Evolutionary conservation across 1,140 invertebrate species (phyloP).

Genomic region (Platyscapa corneri): DNA sequence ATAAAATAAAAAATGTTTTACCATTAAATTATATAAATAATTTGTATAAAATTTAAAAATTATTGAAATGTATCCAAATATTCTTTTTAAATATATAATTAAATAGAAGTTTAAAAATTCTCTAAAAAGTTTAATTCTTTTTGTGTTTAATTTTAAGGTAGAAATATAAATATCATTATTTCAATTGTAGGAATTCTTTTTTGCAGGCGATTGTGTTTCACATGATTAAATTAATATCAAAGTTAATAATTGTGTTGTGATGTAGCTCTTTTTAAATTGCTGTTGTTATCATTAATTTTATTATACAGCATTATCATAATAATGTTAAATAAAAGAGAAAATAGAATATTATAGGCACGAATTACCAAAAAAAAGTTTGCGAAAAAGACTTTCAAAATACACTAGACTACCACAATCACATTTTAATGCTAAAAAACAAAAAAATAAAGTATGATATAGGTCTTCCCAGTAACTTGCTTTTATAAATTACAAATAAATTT

Average conservation of each 20-base stretch:
- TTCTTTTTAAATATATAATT: neutral
- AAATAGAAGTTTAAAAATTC: slow-evolving; percentile 5
- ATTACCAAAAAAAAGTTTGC: neutral
- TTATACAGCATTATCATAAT: neutral
- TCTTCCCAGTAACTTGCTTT: slow-evolving; percentile 38
- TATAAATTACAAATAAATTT: slow-evolving; percentile 7
- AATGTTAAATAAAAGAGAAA: neutral
- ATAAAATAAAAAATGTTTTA: too few species aligned
- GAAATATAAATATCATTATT: neutral
- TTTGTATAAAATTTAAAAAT: too few species aligned
- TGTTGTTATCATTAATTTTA: slow-evolving; percentile 17
- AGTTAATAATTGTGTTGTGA: slow-evolving; percentile 19
- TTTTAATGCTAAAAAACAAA: neutral
- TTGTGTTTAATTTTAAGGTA: slow-evolving; percentile 15
- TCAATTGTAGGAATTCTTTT: slow-evolving; percentile 15
- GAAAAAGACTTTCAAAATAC: neutral
- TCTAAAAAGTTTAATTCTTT: neutral
- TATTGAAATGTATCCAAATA: too few species aligned
- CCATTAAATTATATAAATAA: too few species aligned
- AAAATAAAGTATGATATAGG: slow-evolving; percentile 17
- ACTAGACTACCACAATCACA: neutral
- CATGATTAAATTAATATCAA: slow-evolving; percentile 8
- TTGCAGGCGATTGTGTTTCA: neutral
- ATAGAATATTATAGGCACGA: slow-evolving; percentile 3
- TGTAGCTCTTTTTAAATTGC: neutral